phyloP scores from a whole-genome alignment of 2,888 invertebrate species.

The Spicauda simplicius region DNA sequence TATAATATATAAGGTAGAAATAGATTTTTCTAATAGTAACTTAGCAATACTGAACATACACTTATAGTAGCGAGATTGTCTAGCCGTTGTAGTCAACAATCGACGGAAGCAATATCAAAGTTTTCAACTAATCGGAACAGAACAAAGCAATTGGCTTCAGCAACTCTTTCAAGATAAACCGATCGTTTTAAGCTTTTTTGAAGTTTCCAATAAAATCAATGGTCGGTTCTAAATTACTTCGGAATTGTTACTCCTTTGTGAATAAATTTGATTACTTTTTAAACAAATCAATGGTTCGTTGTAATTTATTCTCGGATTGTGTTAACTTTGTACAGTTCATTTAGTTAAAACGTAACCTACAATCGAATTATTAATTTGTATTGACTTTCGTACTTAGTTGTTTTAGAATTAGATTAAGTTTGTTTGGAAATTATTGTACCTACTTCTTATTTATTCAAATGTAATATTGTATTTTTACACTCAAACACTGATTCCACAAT shows the following conservation, averaged over 20 bases:
- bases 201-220: constrained; percentile 13
- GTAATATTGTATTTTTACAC: too few species aligned
- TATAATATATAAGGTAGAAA: too few species aligned
- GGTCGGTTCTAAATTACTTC: constrained; percentile 14
- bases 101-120: constrained; percentile 21
- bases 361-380: constrained; percentile 22
- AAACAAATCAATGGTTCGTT: constrained; percentile 7
- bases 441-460: too few species aligned
- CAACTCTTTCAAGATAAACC: constrained; percentile 9
- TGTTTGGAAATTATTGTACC: background rate
- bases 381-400: constrained; percentile 13
- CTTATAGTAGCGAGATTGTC: background rate
- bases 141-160: constrained; percentile 2
- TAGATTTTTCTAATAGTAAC: too few species aligned
- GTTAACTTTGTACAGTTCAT: constrained; percentile 19
- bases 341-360: constrained; percentile 16
- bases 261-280: constrained; percentile 4
- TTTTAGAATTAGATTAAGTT: background rate
- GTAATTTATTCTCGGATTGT: constrained; percentile 22
- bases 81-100: background rate
- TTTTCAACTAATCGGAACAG: constrained; percentile 7
- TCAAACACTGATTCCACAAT: too few species aligned
- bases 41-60: too few species aligned
- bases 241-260: constrained; percentile 16
- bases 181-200: constrained; percentile 7